Percentiles rank a stretch among this genome's conserved stretches.
phyloP scores from a whole-genome alignment of 2,797 vertebrate species.

The Aulostomus chinensis region DNA sequence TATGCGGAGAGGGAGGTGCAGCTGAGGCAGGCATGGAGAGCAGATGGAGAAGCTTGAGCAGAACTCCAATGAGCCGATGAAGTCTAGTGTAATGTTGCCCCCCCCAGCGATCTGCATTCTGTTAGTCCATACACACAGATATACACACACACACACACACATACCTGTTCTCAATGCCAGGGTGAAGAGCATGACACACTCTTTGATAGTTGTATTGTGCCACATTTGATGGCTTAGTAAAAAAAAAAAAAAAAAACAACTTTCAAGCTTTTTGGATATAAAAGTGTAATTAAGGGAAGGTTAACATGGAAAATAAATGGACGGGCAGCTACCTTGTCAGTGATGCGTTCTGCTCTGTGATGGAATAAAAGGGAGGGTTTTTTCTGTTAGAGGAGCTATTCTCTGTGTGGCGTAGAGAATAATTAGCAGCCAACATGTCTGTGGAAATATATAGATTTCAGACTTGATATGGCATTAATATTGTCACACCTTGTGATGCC shows the following conservation, averaged over 20 bases:
- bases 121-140: slow-evolving; percentile 11
- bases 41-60: slow-evolving; percentile 70
- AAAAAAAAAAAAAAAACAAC: too few relatives aligned
- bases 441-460: slow-evolving; percentile 47
- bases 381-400: slow-evolving; percentile 24
- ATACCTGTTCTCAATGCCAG: slow-evolving; percentile 9
- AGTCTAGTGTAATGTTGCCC: slow-evolving; percentile 56
- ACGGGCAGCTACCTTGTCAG: background rate
- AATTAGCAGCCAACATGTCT: slow-evolving; percentile 40
- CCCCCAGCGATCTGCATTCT: slow-evolving; percentile 34
- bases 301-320: slow-evolving; percentile 13
- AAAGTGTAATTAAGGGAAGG: slow-evolving; percentile 18
- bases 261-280: background rate
- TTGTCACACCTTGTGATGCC: slow-evolving; percentile 42
- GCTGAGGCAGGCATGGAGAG: slow-evolving; percentile 66
- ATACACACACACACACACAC: too few relatives aligned
- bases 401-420: slow-evolving; percentile 30
- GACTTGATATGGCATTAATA: slow-evolving; percentile 53
- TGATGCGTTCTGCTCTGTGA: slow-evolving; percentile 18
- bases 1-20: slow-evolving; percentile 40
- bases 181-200: slow-evolving; percentile 8
- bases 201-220: slow-evolving; percentile 8
- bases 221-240: background rate
- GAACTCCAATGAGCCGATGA: slow-evolving; percentile 59
- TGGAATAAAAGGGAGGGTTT: slow-evolving; percentile 27